Conservation (phyloP, 2,888 invertebrate species). For the Drosophila falleni region DNA sequence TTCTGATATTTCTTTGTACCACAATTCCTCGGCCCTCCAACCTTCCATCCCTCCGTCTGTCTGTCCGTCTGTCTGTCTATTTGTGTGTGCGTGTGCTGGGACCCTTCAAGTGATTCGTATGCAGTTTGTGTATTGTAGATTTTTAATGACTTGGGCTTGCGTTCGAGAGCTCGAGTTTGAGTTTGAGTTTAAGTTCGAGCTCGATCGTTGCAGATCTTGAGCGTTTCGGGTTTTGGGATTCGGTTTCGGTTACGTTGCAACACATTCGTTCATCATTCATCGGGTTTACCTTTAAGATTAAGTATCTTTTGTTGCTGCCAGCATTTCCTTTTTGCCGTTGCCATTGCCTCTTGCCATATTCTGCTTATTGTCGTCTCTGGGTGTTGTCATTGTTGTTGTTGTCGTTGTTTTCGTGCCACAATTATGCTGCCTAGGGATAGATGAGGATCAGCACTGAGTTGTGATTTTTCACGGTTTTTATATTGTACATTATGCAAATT, state of each 20-base stretch:
- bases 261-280: slow-evolving; percentile 77
- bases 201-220: slow-evolving; percentile 50
- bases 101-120: slow-evolving; percentile 77
- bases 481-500: slow-evolving; percentile 32
- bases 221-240: slow-evolving; percentile 50
- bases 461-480: slow-evolving; percentile 39
- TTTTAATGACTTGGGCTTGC: slow-evolving; percentile 81
- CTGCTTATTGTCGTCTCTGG: slow-evolving; percentile 63
- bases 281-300: slow-evolving; percentile 78
- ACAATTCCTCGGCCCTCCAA: slow-evolving; percentile 15
- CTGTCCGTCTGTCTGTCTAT: slow-evolving; percentile 14
- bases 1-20: slow-evolving; percentile 80
- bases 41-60: slow-evolving; percentile 8
- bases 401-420: slow-evolving; percentile 39
- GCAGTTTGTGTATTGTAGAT: slow-evolving; percentile 78
- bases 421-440: slow-evolving; percentile 50
- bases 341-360: slow-evolving; percentile 45
- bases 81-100: slow-evolving; percentile 56
- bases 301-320: slow-evolving; percentile 71
- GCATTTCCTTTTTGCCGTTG: slow-evolving; percentile 63
- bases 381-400: slow-evolving; percentile 24
- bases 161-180: slow-evolving; percentile 54
- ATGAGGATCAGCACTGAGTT: slow-evolving; percentile 35
- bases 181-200: slow-evolving; percentile 11
- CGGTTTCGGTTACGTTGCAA: slow-evolving; percentile 71